Base-by-base conservation (phyloP, 2,888 invertebrate genomes). In the Alsophila aescularia region DNA sequence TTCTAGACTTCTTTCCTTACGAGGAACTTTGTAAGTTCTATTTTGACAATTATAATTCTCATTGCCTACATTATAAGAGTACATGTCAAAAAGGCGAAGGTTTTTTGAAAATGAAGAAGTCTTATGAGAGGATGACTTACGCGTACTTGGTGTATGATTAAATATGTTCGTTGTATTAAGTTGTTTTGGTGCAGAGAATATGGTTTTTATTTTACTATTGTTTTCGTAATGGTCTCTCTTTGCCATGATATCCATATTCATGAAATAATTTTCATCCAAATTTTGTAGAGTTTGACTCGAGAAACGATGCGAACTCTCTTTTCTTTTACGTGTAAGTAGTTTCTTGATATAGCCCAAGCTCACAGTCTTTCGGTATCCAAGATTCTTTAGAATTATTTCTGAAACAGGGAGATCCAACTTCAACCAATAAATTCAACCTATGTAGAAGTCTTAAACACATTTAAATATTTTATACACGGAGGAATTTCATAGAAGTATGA, bases 201-300 rank as follows among this genome's bases (percentile, higher is more conserved):
- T 18, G 6, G 31, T 42, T 13, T 31, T 12, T 8, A 42, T 42
- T 32, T 42, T 18, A 12, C 12, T 42, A 18, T 14, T 13, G 2
- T 18, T 42, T 18, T 8, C 42, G 5, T 3, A 12, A 42, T 42
- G 13, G 10, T 15, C 6, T 18, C 6, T 32, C 18, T 42, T 42
- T 31, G 15, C 31, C 6, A 2, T 36, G n/a, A 18, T 12, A n/a
- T 32, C 16, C 9, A 2, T 42, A 14, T 15, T 40, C 9, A 5
- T n/a, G 6, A 7, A 6, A 10, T 15, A 0, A 10, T 9, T 29
- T 15, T n/a, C 29, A 29, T 15, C 32, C 8, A 29, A 42, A 6
- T 12, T n/a, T 13, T 40, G 40, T 13, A 40, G 10, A 31, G 42
- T 32, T 31, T 42, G 42, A 4, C 42, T 18, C n/a, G n/a, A n/a